phyloP scores from a whole-genome alignment of 64 coral and sea anemone species.

The Actinia tenebrosa region DNA sequence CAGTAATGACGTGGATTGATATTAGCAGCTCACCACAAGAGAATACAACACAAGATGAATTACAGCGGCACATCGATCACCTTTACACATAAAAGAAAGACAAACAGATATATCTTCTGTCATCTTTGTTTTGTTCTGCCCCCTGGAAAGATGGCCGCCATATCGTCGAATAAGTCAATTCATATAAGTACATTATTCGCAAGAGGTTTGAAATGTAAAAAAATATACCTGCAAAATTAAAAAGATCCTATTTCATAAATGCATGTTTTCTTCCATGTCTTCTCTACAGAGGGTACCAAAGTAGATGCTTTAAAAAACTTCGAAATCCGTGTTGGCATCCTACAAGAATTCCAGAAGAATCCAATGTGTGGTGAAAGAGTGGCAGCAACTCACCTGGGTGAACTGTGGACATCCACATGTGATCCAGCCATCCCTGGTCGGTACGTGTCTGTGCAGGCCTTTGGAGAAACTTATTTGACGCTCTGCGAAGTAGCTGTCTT shows the following conservation, averaged over 20 bases:
- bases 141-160: no score
- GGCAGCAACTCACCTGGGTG: slow-evolving; percentile 22
- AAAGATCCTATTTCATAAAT: not conserved
- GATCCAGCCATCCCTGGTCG: slow-evolving; percentile 65
- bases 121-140: no score
- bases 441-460: slow-evolving; percentile 63
- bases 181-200: no score
- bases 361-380: slow-evolving; percentile 79
- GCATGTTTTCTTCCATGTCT: not conserved
- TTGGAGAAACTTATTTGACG: slow-evolving; percentile 36
- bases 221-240: not conserved
- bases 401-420: slow-evolving; percentile 79
- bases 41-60: no score
- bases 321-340: slow-evolving; percentile 68
- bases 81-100: no score
- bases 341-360: slow-evolving; percentile 44
- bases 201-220: no score
- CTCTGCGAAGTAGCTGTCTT: slow-evolving; percentile 86
- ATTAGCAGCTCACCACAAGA: no score
- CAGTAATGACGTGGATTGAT: no score
- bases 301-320: slow-evolving; percentile 62
- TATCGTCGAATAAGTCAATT: no score
- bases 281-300: not conserved
- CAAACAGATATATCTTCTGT: no score
- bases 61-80: no score